Evolutionary conservation across 2,888 invertebrate genomes (phyloP).

Genomic region (Aleiodes alternator): DNA sequence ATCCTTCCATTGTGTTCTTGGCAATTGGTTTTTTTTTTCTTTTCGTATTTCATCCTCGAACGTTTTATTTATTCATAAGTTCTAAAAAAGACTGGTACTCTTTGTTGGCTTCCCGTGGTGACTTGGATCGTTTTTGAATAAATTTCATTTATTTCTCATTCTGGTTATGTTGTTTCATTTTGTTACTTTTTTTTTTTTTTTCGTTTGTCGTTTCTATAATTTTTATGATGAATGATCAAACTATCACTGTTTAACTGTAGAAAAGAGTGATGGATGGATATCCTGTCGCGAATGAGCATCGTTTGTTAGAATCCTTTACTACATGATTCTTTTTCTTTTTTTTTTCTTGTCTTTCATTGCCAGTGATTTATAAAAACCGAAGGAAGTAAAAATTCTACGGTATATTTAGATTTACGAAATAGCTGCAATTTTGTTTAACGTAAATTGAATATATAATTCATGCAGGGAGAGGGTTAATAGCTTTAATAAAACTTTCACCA

Average conservation of each 20-base stretch:
- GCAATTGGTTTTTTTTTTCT: constrained; percentile 28
- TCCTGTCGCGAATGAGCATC: constrained; percentile 17
- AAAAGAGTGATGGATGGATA: constrained; percentile 39
- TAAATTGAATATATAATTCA: no score
- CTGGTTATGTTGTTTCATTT: neutral
- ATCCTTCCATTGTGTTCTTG: neutral
- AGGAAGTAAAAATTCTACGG: no score
- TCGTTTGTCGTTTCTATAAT: neutral
- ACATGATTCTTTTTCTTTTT: neutral
- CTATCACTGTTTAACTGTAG: neutral
- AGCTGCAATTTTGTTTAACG: no score
- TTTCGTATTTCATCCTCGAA: constrained; percentile 1
- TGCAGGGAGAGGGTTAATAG: no score
- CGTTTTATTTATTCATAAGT: constrained; percentile 13
- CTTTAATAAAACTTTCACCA: no score
- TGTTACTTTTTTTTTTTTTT: no score
- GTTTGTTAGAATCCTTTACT: neutral
- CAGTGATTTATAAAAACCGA: no score
- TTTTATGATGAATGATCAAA: constrained; percentile 37
- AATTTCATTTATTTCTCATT: constrained; percentile 21
- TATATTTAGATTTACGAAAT: no score
- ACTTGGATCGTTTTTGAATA: constrained; percentile 37
- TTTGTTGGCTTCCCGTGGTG: constrained; percentile 30
- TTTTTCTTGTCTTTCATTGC: neutral
- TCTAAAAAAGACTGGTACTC: neutral